Percentiles rank a stretch among this genome's conserved stretches.
phyloP scores from a whole-genome alignment of 2,888 invertebrate genomes.

The Heliconius aoede region DNA sequence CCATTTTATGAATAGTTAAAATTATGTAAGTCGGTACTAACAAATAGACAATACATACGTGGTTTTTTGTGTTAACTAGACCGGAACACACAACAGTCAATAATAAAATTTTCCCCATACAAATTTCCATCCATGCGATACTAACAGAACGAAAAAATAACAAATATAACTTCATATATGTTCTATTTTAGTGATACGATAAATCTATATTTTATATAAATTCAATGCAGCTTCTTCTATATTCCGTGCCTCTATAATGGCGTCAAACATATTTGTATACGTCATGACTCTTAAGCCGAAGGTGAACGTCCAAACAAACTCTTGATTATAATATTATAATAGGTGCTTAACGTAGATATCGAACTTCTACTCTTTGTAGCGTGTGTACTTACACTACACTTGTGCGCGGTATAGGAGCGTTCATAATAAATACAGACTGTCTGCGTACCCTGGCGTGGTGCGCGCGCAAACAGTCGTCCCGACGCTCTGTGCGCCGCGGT shows the following conservation, averaged over 20 bases:
- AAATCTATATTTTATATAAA: too few species aligned
- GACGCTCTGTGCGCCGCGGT: constrained; percentile 50
- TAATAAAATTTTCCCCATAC: not conserved
- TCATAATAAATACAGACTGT: constrained; percentile 44
- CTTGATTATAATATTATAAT: not conserved
- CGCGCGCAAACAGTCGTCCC: constrained; percentile 64
- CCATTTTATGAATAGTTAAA: not conserved
- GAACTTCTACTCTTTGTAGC: not conserved
- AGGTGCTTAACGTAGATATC: not conserved
- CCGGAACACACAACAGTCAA: not conserved
- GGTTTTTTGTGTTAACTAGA: not conserved
- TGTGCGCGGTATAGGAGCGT: constrained; percentile 25
- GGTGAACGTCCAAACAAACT: too few species aligned
- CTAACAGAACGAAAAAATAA: not conserved
- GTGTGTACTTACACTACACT: constrained; percentile 22
- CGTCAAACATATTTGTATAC: too few species aligned
- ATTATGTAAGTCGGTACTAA: not conserved
- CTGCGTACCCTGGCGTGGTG: constrained; percentile 50
- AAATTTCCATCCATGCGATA: not conserved
- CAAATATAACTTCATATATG: not conserved
- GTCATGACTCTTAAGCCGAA: too few species aligned
- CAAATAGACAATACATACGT: not conserved
- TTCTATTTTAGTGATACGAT: too few species aligned
- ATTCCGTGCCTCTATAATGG: too few species aligned
- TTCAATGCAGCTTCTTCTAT: too few species aligned